Percentiles rank a stretch among this genome's conserved stretches.
Conservation (phyloP, 2,888 invertebrate genomes). For the Toxonevra muliebris region DNA sequence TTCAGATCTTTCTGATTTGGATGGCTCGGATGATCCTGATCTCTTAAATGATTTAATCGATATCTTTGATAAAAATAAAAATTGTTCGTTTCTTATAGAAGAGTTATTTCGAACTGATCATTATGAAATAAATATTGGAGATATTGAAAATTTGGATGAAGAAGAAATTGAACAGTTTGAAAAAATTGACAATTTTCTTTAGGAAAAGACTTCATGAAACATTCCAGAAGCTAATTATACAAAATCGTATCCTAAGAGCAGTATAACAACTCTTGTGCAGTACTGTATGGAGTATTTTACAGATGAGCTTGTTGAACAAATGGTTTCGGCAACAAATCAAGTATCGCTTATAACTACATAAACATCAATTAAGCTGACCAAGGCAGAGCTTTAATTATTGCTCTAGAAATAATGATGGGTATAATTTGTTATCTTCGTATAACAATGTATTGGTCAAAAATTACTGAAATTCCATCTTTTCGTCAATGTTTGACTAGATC, state of each 20-base stretch:
- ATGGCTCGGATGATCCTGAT: conserved; percentile 17
- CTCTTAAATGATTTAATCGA: conserved; percentile 13
- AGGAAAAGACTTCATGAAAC: conserved; percentile 9
- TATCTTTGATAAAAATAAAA: conserved; percentile 21
- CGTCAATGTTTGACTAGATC: no score
- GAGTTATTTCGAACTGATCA: conserved; percentile 20
- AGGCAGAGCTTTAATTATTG: conserved; percentile 14
- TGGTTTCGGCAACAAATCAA: conserved; percentile 20
- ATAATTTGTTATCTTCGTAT: conserved; percentile 20
- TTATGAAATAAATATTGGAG: conserved; percentile 21
- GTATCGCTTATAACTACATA: conserved; percentile 9
- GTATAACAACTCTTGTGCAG: no score
- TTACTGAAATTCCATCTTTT: no score
- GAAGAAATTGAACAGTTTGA: conserved; percentile 1
- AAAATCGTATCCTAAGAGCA: conserved; percentile 9
- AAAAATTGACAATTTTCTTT: conserved; percentile 9
- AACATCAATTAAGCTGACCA: no score
- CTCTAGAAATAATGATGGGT: conserved; percentile 22
- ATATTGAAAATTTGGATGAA: conserved; percentile 19
- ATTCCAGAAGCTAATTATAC: conserved; percentile 9
- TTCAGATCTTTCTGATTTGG: conserved; percentile 21
- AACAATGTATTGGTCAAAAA: no score
- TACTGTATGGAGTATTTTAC: conserved; percentile 5
- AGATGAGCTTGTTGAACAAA: conserved; percentile 7
- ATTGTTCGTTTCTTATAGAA: conserved; percentile 21